Evolutionary conservation across 2,113 vertebrate species (phyloP), one percentile per base, ranked within the genome.

Genomic region (Gymnocephalus cernua): DNA sequence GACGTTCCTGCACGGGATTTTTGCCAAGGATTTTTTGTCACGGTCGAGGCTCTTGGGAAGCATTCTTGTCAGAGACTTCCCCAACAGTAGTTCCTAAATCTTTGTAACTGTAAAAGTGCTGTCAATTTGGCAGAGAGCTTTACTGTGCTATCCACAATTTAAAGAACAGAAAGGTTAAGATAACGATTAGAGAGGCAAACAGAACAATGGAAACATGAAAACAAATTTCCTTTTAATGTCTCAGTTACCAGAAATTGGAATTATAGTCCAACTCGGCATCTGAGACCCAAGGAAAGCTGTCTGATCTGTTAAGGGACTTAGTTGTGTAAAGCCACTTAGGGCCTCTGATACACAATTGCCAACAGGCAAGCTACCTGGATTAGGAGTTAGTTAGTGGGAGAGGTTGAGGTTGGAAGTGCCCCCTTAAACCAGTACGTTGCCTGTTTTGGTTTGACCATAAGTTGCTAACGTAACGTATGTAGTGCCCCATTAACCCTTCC

Each of bases 241-340:
- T 69, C 58, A 38, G 19, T 80, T 29, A 53, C 16, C 2, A 47
- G 61, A 74, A 58, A 12, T 73, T 59, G 27, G 32, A 63, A 47
- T 51, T 29, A n/a, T 3, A 23, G 27, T 23, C 6, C 18, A 51
- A 35, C 57, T 84, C 74, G 38, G 53, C 54, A 29, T 83, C 38
- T 19, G 13, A 89, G 82, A 79, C 62, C 51, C 4, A 13, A 71
- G 19, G 0, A 64, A 74, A 82, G 56, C 71, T 9, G 82, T 74
- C 78, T 90, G 84, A 92, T 91, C 91, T 82, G 71, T 73, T 91
- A 47, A 86, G 73, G 77, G 83, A 85, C 85, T 91, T 89, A 89
- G 48, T 74, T 70, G 61, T 3, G 69, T 54, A 88, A 92, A 91
- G 86, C 86, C 84, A 89, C 86, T 89, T 91, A 88, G 15, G 48